A percentile compares a stretch with the other conserved stretches of the same genome.
Conservation (phyloP, 2,797 vertebrate species). For the Gila robusta region DNA sequence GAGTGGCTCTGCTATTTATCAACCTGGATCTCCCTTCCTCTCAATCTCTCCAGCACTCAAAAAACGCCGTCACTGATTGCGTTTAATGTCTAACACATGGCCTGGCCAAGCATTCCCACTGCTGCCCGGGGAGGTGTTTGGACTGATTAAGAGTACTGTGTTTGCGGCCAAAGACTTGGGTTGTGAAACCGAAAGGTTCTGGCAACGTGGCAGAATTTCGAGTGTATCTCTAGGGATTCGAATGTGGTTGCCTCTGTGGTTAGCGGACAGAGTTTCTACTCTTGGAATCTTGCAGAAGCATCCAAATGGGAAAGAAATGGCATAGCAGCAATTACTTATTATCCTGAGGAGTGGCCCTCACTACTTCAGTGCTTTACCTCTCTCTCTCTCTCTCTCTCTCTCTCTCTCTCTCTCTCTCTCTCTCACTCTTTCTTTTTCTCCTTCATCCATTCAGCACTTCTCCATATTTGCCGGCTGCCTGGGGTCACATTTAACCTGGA, state of each 20-base stretch:
- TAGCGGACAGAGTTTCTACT: conserved; percentile 7
- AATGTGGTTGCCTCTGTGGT: conserved; percentile 31
- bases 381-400: conserved; percentile 9
- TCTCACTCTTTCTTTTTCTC: conserved; percentile 36
- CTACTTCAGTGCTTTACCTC: conserved; percentile 22
- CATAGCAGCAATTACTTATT: conserved; percentile 21
- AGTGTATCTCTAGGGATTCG: conserved; percentile 47
- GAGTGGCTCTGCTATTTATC: conserved; percentile 68
- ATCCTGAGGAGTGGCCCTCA: conserved; percentile 13
- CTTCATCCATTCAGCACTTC: conserved; percentile 56
- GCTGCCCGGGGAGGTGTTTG: conserved; percentile 57
- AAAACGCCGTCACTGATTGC: conserved; percentile 67
- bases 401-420: conserved; percentile 27
- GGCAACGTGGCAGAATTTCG: conserved; percentile 35
- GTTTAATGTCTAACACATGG: conserved; percentile 72
- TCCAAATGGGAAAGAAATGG: conserved; percentile 28
- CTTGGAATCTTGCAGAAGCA: conserved; percentile 31
- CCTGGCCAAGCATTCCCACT: conserved; percentile 61
- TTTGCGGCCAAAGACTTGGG: conserved; percentile 40
- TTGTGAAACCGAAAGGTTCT: conserved; percentile 48
- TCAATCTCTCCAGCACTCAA: conserved; percentile 61
- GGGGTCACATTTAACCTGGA: conserved; percentile 71
- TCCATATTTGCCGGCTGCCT: conserved; percentile 61
- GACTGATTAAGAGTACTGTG: conserved; percentile 56
- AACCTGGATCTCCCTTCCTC: conserved; percentile 66